phyloP scores from a whole-genome alignment of 2,797 vertebrate genomes.

The Zalophus californianus region DNA sequence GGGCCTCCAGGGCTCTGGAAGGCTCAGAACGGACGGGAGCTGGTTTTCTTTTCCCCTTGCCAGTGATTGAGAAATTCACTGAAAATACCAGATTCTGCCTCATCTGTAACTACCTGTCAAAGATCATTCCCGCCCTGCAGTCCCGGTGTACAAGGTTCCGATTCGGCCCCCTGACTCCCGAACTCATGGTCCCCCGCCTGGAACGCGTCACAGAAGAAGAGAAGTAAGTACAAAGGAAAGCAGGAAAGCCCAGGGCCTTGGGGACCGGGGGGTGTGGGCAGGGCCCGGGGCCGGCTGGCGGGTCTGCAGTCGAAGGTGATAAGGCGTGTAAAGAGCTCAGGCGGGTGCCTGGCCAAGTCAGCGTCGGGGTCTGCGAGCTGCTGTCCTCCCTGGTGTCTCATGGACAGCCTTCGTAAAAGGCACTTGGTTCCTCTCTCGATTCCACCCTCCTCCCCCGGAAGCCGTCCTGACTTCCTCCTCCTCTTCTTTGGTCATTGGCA shows the following conservation, averaged over 20 bases:
- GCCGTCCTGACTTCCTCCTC: neutral
- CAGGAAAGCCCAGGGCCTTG: neutral
- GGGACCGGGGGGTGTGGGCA: neutral
- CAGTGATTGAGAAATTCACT: slow-evolving; percentile 99
- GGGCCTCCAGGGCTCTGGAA: neutral
- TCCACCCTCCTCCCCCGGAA: slow-evolving; percentile 9
- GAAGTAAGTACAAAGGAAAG: slow-evolving; percentile 87
- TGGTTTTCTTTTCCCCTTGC: neutral
- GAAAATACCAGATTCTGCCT: slow-evolving; percentile 98
- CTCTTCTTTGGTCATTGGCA: slow-evolving; percentile 55
- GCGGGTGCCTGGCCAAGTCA: neutral
- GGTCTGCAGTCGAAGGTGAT: neutral
- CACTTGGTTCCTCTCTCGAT: neutral
- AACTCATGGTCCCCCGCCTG: slow-evolving; percentile 97
- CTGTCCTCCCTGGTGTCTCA: neutral
- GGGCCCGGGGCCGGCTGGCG: neutral
- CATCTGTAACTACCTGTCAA: slow-evolving; percentile 99
- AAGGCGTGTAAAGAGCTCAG: neutral
- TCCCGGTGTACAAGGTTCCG: slow-evolving; percentile 98
- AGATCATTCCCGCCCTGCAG: slow-evolving; percentile 98
- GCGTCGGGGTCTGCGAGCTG: neutral
- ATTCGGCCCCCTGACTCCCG: slow-evolving; percentile 94
- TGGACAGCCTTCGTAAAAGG: neutral
- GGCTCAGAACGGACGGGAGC: neutral
- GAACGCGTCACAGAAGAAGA: slow-evolving; percentile 94